Conservation (phyloP, 1,140 invertebrate species). For the Samia ricini region DNA sequence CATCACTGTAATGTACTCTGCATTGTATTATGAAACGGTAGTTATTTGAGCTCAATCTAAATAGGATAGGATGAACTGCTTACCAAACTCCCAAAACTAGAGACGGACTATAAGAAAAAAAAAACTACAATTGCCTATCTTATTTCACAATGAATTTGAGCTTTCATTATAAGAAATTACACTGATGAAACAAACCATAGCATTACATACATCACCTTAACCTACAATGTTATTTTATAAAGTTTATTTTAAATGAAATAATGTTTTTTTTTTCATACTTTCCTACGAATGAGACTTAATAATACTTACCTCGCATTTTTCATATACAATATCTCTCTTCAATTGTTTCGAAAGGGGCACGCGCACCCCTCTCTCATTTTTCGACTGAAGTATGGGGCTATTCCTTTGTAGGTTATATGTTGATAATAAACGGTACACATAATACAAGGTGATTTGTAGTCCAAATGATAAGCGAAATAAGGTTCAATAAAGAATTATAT, state of each 20-base stretch:
- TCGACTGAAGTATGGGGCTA: not conserved
- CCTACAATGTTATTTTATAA: not conserved
- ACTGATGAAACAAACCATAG: not conserved
- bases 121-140: too few species aligned
- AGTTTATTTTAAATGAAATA: not conserved
- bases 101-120: too few species aligned
- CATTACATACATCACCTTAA: not conserved
- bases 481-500: not conserved
- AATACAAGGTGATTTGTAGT: slow-evolving; percentile 4
- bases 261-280: not conserved
- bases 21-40: too few species aligned
- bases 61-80: too few species aligned
- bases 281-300: not conserved
- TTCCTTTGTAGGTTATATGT: not conserved
- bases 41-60: too few species aligned
- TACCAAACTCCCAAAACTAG: too few species aligned
- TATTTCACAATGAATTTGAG: too few species aligned
- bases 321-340: not conserved
- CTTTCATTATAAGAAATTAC: not conserved
- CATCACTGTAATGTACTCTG: too few species aligned
- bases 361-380: not conserved
- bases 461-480: not conserved
- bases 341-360: not conserved
- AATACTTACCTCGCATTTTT: not conserved
- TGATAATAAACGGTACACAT: slow-evolving; percentile 5